Evolutionary conservation across 2,797 vertebrate genomes (phyloP), one percentile per base, ranked within the genome.

Genomic region (Heterohyrax brucei): DNA sequence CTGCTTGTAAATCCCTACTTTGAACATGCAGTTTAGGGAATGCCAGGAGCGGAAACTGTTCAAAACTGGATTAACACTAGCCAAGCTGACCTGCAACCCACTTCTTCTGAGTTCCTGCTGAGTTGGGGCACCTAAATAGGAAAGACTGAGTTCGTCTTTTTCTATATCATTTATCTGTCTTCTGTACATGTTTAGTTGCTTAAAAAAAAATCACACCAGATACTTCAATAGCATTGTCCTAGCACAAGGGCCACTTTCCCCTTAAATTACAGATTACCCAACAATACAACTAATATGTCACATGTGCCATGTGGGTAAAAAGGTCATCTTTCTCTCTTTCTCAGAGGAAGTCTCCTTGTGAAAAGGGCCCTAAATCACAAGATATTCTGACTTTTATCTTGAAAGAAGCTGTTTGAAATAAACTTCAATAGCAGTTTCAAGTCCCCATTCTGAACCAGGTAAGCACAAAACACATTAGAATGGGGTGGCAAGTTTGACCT

Each of bases 11-110:
- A 98, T 99, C 98, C 99, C 98, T 97, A 98, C 98, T 99, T 99
- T 99, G 98, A 98, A 98, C 98, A 97, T 98, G 85, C 99, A 98
- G 98, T 98, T 98, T 46, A 99, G 98, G 98, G 99, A 98, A 99
- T 98, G 98, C 98, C 98, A 98, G 98, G 98, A 99, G 98, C 98
- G 98, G 99, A 99, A 99, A 99, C 98, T 86, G 98, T 99, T 99
- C 96, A 98, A 98, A 98, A 98, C 98, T 97, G 98, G 99, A 99
- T 99, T 99, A 99, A 97, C 98, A 98, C 95, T 95, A 98, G 98
- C 98, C 99, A 99, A 99, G 98, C 99, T 98, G 99, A 99, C 99
- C 98, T 97, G 94, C 98, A 98, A 98, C 98, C 98, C 98, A 97
- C 98, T 98, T 98, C 98, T 98, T 98, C 98, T 97, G 93, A 97